phyloP scores from a whole-genome alignment of 2,888 invertebrate genomes.

The Phaedon cochleariae region DNA sequence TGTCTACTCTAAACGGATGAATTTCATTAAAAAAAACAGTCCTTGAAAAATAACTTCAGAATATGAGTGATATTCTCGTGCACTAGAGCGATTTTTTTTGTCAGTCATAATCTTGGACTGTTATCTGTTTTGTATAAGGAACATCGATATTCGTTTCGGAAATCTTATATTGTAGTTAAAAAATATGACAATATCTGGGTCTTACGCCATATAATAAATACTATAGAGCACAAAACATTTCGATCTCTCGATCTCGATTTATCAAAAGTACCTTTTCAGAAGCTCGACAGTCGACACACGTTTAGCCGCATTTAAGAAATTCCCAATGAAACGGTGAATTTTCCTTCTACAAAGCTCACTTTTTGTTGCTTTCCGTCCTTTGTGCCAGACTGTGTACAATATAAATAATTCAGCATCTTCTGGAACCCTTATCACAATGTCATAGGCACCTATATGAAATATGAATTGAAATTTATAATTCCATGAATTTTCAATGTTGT shows the following conservation, averaged over 20 bases:
- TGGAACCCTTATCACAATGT: constrained; percentile 24
- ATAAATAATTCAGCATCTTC: constrained; percentile 27
- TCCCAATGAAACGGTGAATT: not conserved
- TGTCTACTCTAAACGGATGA: no score
- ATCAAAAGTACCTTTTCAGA: not conserved
- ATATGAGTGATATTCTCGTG: no score
- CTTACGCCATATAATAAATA: no score
- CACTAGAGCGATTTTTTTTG: no score
- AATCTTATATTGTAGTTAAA: no score
- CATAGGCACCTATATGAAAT: constrained; percentile 22
- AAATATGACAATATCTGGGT: no score
- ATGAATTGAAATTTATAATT: constrained; percentile 28
- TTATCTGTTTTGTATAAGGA: no score
- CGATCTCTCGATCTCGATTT: not conserved
- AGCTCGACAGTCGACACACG: not conserved
- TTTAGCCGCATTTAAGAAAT: not conserved
- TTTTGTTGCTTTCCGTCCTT: constrained; percentile 27
- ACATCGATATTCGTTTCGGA: no score
- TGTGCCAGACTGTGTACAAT: constrained; percentile 13
- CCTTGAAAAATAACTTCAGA: no score
- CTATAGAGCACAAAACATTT: no score
- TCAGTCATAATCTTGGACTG: no score
- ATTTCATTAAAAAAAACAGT: no score
- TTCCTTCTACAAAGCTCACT: constrained; percentile 16
- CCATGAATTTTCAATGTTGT: constrained; percentile 26